Evolutionary conservation across 2,888 invertebrate species (phyloP).

Genomic region (Eristalis intricaria): DNA sequence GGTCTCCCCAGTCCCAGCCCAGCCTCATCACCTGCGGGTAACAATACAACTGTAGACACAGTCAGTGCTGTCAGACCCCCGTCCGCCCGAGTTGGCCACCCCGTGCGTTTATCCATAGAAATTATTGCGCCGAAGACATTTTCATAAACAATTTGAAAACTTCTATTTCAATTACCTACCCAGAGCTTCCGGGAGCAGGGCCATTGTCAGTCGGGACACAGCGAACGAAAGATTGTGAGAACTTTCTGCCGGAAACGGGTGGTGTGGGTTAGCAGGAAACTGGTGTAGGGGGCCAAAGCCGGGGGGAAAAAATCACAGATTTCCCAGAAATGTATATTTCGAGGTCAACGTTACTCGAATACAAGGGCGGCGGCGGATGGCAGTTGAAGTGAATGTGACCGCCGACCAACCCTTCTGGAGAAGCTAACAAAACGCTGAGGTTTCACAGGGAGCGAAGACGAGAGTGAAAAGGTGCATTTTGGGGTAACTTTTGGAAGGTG

Average conservation of each 20-base stretch:
- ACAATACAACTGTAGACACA: slow-evolving; percentile 13
- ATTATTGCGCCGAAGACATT: slow-evolving; percentile 45
- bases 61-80: background rate
- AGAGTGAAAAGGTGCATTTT: background rate
- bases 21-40: background rate
- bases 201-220: slow-evolving; percentile 39
- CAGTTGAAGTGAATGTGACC: slow-evolving; percentile 6
- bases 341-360: slow-evolving; percentile 61
- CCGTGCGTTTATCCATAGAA: slow-evolving; percentile 29
- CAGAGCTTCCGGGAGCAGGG: slow-evolving; percentile 7
- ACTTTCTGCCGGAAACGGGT: slow-evolving; percentile 22
- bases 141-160: slow-evolving; percentile 66
- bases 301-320: background rate
- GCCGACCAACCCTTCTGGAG: background rate
- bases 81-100: background rate
- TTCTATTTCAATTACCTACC: slow-evolving; percentile 66
- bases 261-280: background rate
- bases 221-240: slow-evolving; percentile 26
- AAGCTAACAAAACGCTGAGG: background rate
- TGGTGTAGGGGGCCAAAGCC: no score
- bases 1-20: background rate
- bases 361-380: background rate
- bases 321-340: slow-evolving; percentile 32
- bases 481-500: background rate
- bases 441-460: background rate